phyloP scores from a whole-genome alignment of 2,113 vertebrate genomes.

The Rhinopomastus cyanomelas region DNA sequence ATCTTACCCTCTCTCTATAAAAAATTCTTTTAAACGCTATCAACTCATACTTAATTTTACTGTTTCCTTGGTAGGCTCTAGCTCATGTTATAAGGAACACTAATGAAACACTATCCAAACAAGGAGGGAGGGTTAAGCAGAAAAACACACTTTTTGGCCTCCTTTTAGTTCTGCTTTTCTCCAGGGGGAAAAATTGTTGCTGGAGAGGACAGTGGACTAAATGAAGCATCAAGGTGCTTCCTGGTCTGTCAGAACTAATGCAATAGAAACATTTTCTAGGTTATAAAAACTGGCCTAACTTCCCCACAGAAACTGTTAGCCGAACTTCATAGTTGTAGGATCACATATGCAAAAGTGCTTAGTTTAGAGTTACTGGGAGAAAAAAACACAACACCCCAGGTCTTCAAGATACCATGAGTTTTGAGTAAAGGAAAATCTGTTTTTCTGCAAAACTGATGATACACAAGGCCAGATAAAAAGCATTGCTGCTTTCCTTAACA shows the following conservation, averaged over 20 bases:
- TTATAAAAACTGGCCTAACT: not conserved
- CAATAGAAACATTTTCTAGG: not conserved
- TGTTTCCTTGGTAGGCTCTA: not conserved
- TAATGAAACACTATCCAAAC: not conserved
- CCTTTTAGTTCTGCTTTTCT: not conserved
- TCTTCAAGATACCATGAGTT: not conserved
- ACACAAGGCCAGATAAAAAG: not conserved
- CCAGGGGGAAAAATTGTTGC: not conserved
- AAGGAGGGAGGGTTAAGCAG: not conserved
- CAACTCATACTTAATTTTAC: not conserved
- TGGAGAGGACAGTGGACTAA: not conserved
- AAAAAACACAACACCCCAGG: not conserved
- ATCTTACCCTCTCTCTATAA: not conserved
- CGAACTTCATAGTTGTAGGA: not conserved
- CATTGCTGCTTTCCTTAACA: not conserved
- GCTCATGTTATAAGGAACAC: not conserved
- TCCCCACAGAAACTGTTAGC: not conserved
- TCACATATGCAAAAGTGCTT: accelerated
- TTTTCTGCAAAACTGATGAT: not conserved
- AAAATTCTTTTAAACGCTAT: not conserved
- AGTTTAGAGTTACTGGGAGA: not conserved
- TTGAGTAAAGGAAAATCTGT: not conserved
- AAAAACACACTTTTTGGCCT: not conserved
- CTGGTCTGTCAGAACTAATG: not conserved
- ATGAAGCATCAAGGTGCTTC: not conserved